phyloP scores from a whole-genome alignment of 2,797 vertebrate genomes.

The Lagodon rhomboides region DNA sequence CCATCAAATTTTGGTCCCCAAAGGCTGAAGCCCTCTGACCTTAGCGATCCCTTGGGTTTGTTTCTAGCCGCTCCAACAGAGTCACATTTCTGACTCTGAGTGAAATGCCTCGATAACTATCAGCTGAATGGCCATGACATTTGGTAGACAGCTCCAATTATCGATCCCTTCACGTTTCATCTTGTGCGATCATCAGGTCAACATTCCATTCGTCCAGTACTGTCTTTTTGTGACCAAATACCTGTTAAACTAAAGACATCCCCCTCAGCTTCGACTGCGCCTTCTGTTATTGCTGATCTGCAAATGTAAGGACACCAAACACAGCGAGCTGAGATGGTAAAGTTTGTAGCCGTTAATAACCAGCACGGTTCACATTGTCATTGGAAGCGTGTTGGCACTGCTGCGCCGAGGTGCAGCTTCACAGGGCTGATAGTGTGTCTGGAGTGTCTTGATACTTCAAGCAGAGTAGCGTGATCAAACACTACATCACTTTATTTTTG shows the following conservation, averaged over 20 bases:
- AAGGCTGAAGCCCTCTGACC: not conserved
- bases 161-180: not conserved
- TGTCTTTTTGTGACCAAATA: not conserved
- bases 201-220: not conserved
- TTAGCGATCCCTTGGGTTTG: not conserved
- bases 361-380: not conserved
- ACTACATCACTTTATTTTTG: not conserved
- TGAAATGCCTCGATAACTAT: not conserved
- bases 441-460: not conserved
- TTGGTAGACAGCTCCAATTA: not conserved
- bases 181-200: not conserved
- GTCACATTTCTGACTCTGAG: not conserved
- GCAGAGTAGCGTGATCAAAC: not conserved
- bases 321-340: not conserved
- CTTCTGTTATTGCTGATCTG: not conserved
- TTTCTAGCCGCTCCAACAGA: not conserved
- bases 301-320: not conserved
- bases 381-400: not conserved
- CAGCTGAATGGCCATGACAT: not conserved
- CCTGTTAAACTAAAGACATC: not conserved
- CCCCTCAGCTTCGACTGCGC: not conserved
- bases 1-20: not conserved
- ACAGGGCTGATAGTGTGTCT: not conserved
- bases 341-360: not conserved
- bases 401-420: not conserved